Percentiles rank a stretch among this genome's conserved stretches.
Conservation (phyloP, 2,113 vertebrate species). For the Polyodon spathula region DNA sequence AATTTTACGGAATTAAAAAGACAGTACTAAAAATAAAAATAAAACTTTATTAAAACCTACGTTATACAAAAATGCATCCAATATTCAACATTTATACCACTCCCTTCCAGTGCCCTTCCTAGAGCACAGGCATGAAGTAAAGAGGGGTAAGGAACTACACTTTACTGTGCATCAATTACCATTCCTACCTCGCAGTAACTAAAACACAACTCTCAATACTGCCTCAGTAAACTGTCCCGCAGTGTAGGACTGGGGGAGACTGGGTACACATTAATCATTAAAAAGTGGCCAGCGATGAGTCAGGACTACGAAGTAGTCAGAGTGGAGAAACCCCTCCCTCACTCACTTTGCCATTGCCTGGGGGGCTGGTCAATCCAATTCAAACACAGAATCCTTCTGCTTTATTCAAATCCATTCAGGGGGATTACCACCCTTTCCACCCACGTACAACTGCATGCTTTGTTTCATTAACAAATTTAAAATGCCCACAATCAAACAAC, state of each 20-base stretch:
- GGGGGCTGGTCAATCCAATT: slow-evolving; percentile 19
- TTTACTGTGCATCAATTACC: no score
- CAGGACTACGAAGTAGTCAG: slow-evolving; percentile 27
- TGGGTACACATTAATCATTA: slow-evolving; percentile 26
- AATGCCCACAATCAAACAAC: background rate
- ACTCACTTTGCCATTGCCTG: slow-evolving; percentile 14
- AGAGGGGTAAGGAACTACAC: no score
- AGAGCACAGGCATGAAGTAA: no score
- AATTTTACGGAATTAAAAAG: no score
- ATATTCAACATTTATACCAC: no score
- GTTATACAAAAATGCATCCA: no score
- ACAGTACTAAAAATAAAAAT: no score
- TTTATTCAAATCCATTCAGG: slow-evolving; percentile 30
- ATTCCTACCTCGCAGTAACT: background rate
- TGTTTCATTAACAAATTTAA: background rate
- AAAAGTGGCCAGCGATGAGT: slow-evolving; percentile 14
- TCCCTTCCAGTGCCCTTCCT: no score
- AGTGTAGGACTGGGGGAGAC: background rate
- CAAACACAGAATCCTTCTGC: slow-evolving; percentile 34
- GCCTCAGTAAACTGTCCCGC: slow-evolving; percentile 21
- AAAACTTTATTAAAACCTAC: no score
- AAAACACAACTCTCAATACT: background rate
- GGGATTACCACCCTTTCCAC: slow-evolving; percentile 27
- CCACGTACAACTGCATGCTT: background rate
- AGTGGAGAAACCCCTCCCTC: slow-evolving; percentile 19